These are phyloP conservation scores for Laspeyria flexula DNA, from an alignment of 2,888 invertebrate genomes.

Conservation along the genomic window DNA sequence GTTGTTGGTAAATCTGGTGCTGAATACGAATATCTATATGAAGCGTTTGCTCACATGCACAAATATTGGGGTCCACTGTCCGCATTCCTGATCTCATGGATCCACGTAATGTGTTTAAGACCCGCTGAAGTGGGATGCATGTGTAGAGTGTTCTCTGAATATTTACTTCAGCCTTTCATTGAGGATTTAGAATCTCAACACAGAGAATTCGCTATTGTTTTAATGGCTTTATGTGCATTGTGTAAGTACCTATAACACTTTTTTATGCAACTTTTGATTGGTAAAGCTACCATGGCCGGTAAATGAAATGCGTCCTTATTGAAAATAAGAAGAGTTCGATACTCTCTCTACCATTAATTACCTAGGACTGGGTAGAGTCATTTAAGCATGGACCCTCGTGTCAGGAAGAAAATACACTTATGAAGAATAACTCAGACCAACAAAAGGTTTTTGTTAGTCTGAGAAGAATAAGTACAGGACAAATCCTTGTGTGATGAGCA, in stretches of 20 bases:
- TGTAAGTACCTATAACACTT: slow-evolving; percentile 81
- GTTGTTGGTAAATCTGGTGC: slow-evolving; percentile 92
- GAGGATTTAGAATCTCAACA: slow-evolving; percentile 71
- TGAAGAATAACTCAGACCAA: too few species aligned
- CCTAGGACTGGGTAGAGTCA: too few species aligned
- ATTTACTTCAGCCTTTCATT: slow-evolving; percentile 88
- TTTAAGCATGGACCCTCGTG: too few species aligned
- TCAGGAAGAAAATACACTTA: too few species aligned
- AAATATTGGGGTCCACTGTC: slow-evolving; percentile 90
- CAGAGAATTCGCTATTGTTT: slow-evolving; percentile 84
- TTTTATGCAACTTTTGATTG: too few species aligned
- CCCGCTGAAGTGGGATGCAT: slow-evolving; percentile 93
- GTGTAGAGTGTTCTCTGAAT: slow-evolving; percentile 91
- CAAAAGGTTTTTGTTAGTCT: too few species aligned
- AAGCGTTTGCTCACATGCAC: slow-evolving; percentile 89
- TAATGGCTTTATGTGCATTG: slow-evolving; percentile 87
- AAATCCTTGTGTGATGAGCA: too few species aligned
- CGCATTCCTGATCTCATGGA: slow-evolving; percentile 92
- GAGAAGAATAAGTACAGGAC: too few species aligned
- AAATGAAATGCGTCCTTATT: too few species aligned
- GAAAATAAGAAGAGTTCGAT: too few species aligned
- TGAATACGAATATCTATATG: slow-evolving; percentile 92
- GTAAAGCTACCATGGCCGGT: too few species aligned
- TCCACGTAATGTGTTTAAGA: slow-evolving; percentile 90
- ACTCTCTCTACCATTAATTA: too few species aligned